Base-by-base conservation (phyloP, 2,797 vertebrate species). In the Oreortyx pictus region DNA sequence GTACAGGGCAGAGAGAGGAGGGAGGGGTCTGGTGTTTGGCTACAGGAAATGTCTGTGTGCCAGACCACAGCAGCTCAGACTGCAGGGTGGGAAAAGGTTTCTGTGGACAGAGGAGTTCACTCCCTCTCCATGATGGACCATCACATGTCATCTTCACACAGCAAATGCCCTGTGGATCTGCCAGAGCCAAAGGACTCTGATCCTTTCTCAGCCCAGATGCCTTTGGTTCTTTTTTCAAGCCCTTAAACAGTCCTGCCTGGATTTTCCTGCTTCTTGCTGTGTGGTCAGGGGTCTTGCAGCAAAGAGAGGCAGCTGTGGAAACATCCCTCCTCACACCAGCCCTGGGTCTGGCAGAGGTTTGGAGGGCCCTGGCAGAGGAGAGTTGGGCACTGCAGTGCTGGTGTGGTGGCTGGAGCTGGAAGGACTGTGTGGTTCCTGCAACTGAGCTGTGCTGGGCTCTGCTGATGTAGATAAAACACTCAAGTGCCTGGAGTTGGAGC, bases 401-500 rank as follows among this genome's bases (percentile, higher is more conserved):
- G 52, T 11, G 67, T 86, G 47, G 41, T 47, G 60, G 52, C 65
- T 72, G 41, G 9, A 75, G 64, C 70, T 78, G 60, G 47, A 65
- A 37, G 66, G 64, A 46, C 65, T 74, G 62, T 67, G 49, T 8
- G 4, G 20, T 37, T 76, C 83, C 64, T 71, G 60, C 81, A 78
- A 44, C 43, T 68, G 83, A 20, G 66, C 56, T 66, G 47, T 14
- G 39, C 79, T 91, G 59, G 66, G 47, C 52, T 90, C 75, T 82
- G 60, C 77, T 65, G 50, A 33, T 66, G 68, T 71, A 67, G 81
- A 68, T 73, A 74, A 89, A 89, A 70, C 49, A 56, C 47, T 76
- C 11, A 31, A 72, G 81, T 90, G 88, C 72, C 68, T 90, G 86
- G 57, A 94, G 83, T 61, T 90, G 92, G 39, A 75, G 80, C 54